Percentiles rank a stretch among this genome's conserved stretches.
Evolutionary conservation across 2,888 invertebrate species (phyloP).

Genomic region (Drosophila pegasa): DNA sequence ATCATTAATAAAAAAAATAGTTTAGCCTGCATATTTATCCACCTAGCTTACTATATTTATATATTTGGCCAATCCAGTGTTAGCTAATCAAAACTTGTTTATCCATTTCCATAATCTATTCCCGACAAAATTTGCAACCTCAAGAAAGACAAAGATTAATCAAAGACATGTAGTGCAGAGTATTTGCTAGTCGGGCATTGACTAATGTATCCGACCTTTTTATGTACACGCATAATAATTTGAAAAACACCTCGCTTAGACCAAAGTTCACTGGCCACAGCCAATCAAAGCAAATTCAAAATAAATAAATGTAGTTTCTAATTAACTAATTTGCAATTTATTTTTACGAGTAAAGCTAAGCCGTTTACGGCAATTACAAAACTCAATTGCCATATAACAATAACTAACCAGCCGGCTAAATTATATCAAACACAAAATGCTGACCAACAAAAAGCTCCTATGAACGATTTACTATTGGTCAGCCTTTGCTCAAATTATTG

Average conservation of each 20-base stretch:
- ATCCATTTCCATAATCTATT: neutral
- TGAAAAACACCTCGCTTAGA: slow-evolving; percentile 34
- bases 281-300: slow-evolving; percentile 29
- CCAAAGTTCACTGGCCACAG: slow-evolving; percentile 22
- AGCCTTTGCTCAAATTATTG: neutral
- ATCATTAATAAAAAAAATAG: too few relatives aligned
- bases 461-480: neutral
- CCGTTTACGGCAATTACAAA: slow-evolving; percentile 35
- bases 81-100: neutral
- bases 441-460: neutral
- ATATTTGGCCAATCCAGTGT: too few relatives aligned
- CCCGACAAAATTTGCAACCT: too few relatives aligned
- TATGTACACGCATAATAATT: slow-evolving; percentile 45
- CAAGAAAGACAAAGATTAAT: too few relatives aligned
- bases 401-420: neutral
- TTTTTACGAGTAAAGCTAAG: slow-evolving; percentile 33
- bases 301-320: slow-evolving; percentile 39
- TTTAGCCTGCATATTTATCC: too few relatives aligned
- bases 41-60: too few relatives aligned
- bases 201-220: slow-evolving; percentile 9
- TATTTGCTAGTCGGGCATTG: neutral
- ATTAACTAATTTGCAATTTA: slow-evolving; percentile 66
- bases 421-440: slow-evolving; percentile 5
- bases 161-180: neutral
- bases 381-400: slow-evolving; percentile 17